Evolutionary conservation across 2,113 vertebrate species (phyloP), one percentile per base, ranked within the genome.

Genomic region (Glareola pratincola): DNA sequence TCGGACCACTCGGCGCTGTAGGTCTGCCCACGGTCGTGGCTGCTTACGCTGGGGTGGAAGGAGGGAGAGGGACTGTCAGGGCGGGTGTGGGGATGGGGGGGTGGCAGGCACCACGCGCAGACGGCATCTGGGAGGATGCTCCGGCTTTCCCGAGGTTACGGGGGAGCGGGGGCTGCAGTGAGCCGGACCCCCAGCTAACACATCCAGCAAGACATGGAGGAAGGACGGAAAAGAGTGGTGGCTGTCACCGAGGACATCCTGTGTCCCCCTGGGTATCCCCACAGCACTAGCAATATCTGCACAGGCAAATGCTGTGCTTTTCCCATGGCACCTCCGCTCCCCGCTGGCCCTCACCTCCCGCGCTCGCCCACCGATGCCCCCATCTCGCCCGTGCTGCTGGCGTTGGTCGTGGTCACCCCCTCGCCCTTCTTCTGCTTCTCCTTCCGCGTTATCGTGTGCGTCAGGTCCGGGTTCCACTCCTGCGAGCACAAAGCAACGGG

Each of bases 381-480:
- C 6, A 99, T 97, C 93, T 99, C 99, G 11, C 98, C 98, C 66
- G 92, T 96, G 4, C 98, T 97, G 34, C 99, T 97, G 91, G 99
- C 95, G 4, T 99, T 98, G 78, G 98, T 98, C 96, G 99, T 92
- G 17, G 98, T 97, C 91, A 94, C 98, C 36, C 98, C 99, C 87
- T 99, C 99, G 20, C 98, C 98, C 81, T 99, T 99, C 98, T 99
- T 99, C 96, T 99, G 98, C 88, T 99, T 99, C 90, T 99, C 99
- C 97, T 99, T 99, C 98, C 99, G 98, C 19, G 98, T 97, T 85
- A 99, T 97, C 56, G 98, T 98, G 93, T 98, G 98, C 19, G 99
- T 98, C 79, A 98, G 98, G 91, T 99, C 99, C 26, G 99, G 99
- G 97, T 99, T 99, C 98, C 99, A 99, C 85, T 99, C 99, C 99